These are phyloP conservation scores for Zosterops pallidus DNA, from an alignment of 2,113 vertebrate genomes.

Conservation along the genomic window DNA sequence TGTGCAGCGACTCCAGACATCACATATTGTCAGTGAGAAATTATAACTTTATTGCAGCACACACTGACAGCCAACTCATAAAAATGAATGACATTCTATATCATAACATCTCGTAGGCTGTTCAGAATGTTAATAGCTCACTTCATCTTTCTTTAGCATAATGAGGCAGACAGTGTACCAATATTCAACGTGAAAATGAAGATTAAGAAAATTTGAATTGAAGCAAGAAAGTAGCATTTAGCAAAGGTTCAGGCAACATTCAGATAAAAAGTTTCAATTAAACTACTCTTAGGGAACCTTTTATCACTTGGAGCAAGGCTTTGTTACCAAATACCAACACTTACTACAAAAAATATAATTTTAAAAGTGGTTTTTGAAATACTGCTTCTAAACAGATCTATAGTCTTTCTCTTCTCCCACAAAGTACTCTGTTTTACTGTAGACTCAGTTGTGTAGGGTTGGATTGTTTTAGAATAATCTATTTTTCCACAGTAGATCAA, in stretches of 20 bases:
- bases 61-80: conserved; percentile 80
- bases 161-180: conserved; percentile 76
- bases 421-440: background rate
- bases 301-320: conserved; percentile 53
- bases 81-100: conserved; percentile 84
- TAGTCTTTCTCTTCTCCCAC: background rate
- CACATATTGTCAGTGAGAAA: conserved; percentile 72
- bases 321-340: conserved; percentile 53
- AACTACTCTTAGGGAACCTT: conserved; percentile 65
- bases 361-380: conserved; percentile 13
- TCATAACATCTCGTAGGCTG: conserved; percentile 77
- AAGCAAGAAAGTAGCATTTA: conserved; percentile 71
- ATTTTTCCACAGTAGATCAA: conserved; percentile 13
- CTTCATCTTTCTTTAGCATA: conserved; percentile 81
- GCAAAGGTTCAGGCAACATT: conserved; percentile 68
- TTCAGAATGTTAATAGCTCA: conserved; percentile 81
- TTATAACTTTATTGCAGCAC: conserved; percentile 78
- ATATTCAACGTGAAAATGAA: conserved; percentile 76
- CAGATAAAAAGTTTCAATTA: conserved; percentile 82
- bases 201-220: conserved; percentile 77
- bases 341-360: conserved; percentile 23
- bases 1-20: conserved; percentile 66
- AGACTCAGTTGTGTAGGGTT: background rate
- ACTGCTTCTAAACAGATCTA: background rate
- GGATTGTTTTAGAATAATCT: background rate